Conservation (phyloP, 2,797 vertebrate genomes). For the Pangasius macronema region DNA sequence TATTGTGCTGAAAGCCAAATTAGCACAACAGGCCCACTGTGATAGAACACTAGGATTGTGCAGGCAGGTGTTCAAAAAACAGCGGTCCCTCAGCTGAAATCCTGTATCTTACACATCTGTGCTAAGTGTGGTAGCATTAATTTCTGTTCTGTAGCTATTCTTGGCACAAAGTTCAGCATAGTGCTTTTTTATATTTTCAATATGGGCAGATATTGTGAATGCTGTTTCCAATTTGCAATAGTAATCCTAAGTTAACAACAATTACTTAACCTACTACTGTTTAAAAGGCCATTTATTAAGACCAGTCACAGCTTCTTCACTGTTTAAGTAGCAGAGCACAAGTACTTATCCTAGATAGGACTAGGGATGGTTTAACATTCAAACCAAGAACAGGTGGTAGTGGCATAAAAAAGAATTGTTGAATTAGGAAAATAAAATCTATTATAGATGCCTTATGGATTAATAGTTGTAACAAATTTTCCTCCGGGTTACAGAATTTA, state of each 20-base stretch:
- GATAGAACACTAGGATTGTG: not conserved
- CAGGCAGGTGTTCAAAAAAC: not conserved
- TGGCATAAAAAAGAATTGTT: not conserved
- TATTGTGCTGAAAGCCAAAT: not conserved
- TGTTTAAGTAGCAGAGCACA: not conserved
- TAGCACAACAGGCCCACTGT: not conserved
- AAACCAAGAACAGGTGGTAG: not conserved
- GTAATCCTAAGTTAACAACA: not conserved
- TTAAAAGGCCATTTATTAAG: not conserved
- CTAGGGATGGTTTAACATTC: not conserved
- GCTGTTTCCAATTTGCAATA: not conserved
- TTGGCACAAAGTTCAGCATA: not conserved
- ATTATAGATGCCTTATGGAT: not conserved
- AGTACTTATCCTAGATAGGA: not conserved
- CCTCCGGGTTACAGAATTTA: conserved; percentile 39
- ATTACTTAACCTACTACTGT: not conserved
- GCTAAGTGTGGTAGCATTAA: not conserved
- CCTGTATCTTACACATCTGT: not conserved
- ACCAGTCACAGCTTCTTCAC: not conserved
- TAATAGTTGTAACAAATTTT: conserved; percentile 35
- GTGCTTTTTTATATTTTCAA: not conserved
- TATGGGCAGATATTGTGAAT: not conserved
- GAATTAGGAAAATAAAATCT: not conserved
- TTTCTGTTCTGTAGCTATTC: not conserved
- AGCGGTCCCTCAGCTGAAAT: not conserved